Percentiles rank a stretch among this genome's conserved stretches.
phyloP scores from a whole-genome alignment of 2,797 vertebrate genomes.

The Saxicola maurus region DNA sequence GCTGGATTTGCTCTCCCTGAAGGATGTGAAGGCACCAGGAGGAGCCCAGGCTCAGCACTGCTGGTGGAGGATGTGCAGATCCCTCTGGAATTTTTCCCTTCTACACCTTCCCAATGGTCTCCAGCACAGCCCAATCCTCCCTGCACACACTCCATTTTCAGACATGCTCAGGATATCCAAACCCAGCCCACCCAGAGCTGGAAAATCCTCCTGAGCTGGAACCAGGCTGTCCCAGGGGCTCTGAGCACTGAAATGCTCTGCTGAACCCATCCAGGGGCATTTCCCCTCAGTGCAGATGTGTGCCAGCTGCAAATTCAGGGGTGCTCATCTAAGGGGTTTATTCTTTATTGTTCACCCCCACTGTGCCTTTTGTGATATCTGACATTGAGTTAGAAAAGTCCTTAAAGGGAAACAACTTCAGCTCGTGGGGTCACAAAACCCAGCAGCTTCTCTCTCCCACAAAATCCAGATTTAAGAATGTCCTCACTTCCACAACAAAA shows the following conservation, averaged over 20 bases:
- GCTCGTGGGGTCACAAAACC: fast-evolving
- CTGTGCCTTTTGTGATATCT: not conserved
- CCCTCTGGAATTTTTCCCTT: not conserved
- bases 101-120: not conserved
- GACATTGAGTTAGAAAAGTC: too few relatives aligned
- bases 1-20: fast-evolving
- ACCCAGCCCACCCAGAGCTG: not conserved
- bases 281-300: not conserved
- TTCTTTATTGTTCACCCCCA: not conserved
- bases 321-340: not conserved
- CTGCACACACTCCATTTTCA: fast-evolving
- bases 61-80: not conserved
- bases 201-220: not conserved
- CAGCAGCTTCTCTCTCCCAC: not conserved
- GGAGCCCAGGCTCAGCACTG: not conserved
- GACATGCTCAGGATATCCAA: not conserved
- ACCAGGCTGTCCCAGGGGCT: not conserved
- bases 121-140: not conserved
- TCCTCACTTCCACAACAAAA: not conserved
- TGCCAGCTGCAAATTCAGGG: not conserved
- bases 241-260: not conserved
- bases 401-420: not conserved
- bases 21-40: not conserved
- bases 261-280: not conserved
- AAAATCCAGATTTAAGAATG: not conserved